These are phyloP conservation scores for Picathartes gymnocephalus DNA, from an alignment of 2,113 vertebrate species.

Conservation along the genomic window DNA sequence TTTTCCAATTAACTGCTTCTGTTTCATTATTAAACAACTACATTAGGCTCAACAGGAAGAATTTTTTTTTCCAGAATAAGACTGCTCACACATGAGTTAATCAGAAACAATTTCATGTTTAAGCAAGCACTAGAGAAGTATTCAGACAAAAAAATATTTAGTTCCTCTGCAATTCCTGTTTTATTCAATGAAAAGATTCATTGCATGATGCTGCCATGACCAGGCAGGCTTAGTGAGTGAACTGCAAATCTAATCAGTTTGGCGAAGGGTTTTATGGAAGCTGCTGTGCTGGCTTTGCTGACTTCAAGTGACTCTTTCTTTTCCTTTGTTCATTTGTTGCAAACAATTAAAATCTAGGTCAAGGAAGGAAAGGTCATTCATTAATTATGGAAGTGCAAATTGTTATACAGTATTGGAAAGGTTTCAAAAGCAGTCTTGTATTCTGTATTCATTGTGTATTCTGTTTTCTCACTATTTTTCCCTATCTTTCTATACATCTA, in stretches of 20 bases:
- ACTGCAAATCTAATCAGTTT: constrained; percentile 80
- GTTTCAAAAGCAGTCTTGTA: constrained; percentile 13
- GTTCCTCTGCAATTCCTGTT: constrained; percentile 13
- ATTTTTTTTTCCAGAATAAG: neutral
- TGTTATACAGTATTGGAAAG: neutral
- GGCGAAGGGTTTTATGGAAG: constrained; percentile 69
- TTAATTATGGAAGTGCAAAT: neutral
- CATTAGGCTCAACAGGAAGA: neutral
- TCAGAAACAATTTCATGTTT: constrained; percentile 5
- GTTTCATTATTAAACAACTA: constrained; percentile 39
- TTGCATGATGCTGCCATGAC: constrained; percentile 50
- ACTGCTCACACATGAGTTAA: neutral
- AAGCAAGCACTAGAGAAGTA: neutral
- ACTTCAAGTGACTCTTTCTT: constrained; percentile 44
- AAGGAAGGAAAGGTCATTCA: neutral
- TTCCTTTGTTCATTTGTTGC: constrained; percentile 62
- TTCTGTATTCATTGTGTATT: neutral
- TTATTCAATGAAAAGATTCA: constrained; percentile 57
- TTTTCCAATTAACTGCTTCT: constrained; percentile 17
- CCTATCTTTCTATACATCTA: neutral
- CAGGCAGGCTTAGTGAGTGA: constrained; percentile 71
- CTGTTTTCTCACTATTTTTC: neutral
- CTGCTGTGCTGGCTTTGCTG: constrained; percentile 60
- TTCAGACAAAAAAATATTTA: neutral
- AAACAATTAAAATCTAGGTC: constrained; percentile 38